Evolutionary conservation across 2,888 invertebrate genomes (phyloP).

Genomic region (Perdita meconis): DNA sequence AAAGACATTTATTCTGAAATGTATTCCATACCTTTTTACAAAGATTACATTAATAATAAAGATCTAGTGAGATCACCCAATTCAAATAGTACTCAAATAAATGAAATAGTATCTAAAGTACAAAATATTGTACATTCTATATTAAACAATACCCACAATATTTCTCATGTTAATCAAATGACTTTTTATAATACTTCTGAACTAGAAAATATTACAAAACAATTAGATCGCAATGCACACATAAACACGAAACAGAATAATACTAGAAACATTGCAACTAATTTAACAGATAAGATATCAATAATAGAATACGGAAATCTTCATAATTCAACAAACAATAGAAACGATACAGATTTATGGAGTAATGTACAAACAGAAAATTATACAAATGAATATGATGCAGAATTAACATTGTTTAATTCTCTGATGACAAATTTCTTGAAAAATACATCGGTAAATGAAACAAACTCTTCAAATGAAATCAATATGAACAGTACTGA

Average conservation of each 20-base stretch:
- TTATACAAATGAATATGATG: constrained; percentile 4
- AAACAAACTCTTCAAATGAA: not conserved
- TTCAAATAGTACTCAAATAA: constrained; percentile 59
- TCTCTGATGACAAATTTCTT: constrained; percentile 10
- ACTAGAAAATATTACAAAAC: constrained; percentile 10
- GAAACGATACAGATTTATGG: constrained; percentile 1
- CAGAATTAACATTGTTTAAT: constrained; percentile 12
- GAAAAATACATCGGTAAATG: too few species aligned
- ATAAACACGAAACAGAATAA: constrained; percentile 11
- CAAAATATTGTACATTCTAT: constrained; percentile 69
- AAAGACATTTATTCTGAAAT: constrained; percentile 31
- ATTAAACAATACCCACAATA: constrained; percentile 39
- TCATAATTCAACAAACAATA: not conserved
- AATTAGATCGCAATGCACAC: constrained; percentile 28
- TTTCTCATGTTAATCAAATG: not conserved
- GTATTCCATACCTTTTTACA: constrained; percentile 20
- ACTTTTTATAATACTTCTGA: constrained; percentile 25
- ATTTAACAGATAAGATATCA: constrained; percentile 1
- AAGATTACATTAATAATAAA: constrained; percentile 61
- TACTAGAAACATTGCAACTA: not conserved
- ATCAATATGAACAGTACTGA: not conserved
- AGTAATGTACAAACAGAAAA: constrained; percentile 2
- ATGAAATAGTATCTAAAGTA: constrained; percentile 73
- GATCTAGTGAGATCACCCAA: constrained; percentile 46
- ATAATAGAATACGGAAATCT: not conserved